Evolutionary conservation across 1,140 invertebrate species (phyloP), one percentile per base, ranked within the genome.

Genomic region (Heliothis virescens): DNA sequence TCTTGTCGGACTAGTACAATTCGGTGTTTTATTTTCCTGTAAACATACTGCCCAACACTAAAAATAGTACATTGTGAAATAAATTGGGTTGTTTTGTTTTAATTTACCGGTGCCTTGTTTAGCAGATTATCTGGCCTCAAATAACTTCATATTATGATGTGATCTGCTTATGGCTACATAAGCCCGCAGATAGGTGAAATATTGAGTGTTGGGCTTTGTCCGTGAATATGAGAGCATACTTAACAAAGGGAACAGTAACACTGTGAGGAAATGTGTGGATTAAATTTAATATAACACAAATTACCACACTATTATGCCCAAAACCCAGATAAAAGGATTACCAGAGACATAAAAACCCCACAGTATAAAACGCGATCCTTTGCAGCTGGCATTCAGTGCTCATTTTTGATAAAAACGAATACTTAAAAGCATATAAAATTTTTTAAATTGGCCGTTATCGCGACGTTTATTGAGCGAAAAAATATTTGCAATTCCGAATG

Each of bases 121-220:
- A 18, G 34, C 69, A 57, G 15, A 65, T 80, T 74, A 74, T 74
- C 29, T 53, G 48, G 34, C 59, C n/a, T 80, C 79, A 57, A 74
- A 63, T 60, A 53, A 65, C 47, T 80, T 73, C 65, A 74, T 80
- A 80, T 79, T 79, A 47, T 79, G 57, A 72, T 65, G 79, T 74
- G 79, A 74, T 65, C 26, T 65, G 55, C 18, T 76, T 57, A 80
- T 16, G 59, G 50, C 18, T n/a, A 62, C 71, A 72, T 74, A 65
- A 74, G 71, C 79, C 62, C 26, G 21, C 59, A 74, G 69, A 74
- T 80, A 74, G 69, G 71, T 65, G 59, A 74, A 71, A 74, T 80
- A 79, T 59, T 72, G 55, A 16, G 53, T 60, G 53, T 72, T 48
- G 55, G 60, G 34, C n/a, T n/a, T n/a, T 80, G 59, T 65, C 69